phyloP scores from a whole-genome alignment of 2,113 vertebrate species.

The Monopterus albus region DNA sequence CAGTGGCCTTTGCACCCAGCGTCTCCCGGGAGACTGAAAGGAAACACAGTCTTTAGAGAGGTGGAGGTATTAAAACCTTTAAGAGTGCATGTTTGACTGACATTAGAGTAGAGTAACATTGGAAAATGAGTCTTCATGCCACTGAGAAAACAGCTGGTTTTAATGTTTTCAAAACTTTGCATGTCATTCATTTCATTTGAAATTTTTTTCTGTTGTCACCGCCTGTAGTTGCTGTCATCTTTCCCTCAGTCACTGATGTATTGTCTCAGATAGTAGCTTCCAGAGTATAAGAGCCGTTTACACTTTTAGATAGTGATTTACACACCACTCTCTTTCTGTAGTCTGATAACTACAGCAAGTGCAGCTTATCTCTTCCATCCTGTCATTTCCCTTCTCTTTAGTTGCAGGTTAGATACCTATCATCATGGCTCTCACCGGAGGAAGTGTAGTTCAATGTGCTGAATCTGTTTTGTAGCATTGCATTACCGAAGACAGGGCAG shows the following conservation, averaged over 20 bases:
- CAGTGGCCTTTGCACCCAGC: not conserved
- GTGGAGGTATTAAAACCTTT: not conserved
- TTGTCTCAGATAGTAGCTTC: not conserved
- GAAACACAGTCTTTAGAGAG: not conserved
- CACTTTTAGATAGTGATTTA: not conserved
- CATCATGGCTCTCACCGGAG: not conserved
- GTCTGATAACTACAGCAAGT: not conserved
- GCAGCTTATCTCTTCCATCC: not conserved
- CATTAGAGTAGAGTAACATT: not conserved
- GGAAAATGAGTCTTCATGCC: not conserved
- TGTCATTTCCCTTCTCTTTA: not conserved
- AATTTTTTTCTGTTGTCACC: not conserved
- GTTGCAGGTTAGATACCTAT: not conserved
- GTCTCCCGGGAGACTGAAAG: not conserved
- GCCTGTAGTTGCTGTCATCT: not conserved
- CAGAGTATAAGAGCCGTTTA: slow-evolving; percentile 4
- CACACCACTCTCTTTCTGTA: not conserved
- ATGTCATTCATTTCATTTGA: too few species aligned
- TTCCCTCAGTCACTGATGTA: not conserved
- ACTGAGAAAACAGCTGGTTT: too few species aligned
- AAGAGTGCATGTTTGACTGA: slow-evolving; percentile 4
- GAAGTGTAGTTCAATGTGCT: too few species aligned
- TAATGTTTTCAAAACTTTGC: too few species aligned
- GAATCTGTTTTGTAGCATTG: not conserved
- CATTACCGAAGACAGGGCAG: too few species aligned